Percentiles rank a stretch among this genome's conserved stretches.
phyloP scores from a whole-genome alignment of 1,140 invertebrate genomes.

The Oedothorax gibbosus region DNA sequence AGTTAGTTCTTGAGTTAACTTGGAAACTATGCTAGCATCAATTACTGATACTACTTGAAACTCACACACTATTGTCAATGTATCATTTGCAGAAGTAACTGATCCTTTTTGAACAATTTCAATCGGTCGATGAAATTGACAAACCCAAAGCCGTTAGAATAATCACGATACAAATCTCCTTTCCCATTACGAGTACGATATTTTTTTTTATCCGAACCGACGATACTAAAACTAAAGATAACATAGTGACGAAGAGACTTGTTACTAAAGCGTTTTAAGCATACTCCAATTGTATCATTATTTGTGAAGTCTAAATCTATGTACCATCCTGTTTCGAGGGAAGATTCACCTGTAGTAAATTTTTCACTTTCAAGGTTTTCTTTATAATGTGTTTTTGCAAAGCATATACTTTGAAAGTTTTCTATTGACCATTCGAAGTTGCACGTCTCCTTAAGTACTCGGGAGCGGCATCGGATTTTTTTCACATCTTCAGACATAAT shows the following conservation, averaged over 20 bases:
- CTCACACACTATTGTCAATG: not conserved
- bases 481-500: too few relatives aligned
- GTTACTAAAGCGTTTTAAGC: not conserved
- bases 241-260: not conserved
- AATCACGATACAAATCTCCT: not conserved
- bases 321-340: not conserved
- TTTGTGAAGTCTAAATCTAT: not conserved
- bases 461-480: too few relatives aligned
- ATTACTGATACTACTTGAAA: not conserved
- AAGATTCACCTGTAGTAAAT: not conserved
- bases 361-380: not conserved
- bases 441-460: not conserved
- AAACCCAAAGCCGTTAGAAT: not conserved
- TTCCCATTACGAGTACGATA: too few relatives aligned
- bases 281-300: constrained; percentile 3
- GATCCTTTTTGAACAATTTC: not conserved
- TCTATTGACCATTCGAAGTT: constrained; percentile 3
- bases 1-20: not conserved
- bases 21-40: not conserved
- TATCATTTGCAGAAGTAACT: not conserved
- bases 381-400: not conserved
- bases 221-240: not conserved
- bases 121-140: not conserved
- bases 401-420: not conserved
- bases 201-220: not conserved